A percentile compares a stretch with the other conserved stretches of the same genome.
phyloP scores from a whole-genome alignment of 2,797 vertebrate genomes.

The Miichthys miiuy region DNA sequence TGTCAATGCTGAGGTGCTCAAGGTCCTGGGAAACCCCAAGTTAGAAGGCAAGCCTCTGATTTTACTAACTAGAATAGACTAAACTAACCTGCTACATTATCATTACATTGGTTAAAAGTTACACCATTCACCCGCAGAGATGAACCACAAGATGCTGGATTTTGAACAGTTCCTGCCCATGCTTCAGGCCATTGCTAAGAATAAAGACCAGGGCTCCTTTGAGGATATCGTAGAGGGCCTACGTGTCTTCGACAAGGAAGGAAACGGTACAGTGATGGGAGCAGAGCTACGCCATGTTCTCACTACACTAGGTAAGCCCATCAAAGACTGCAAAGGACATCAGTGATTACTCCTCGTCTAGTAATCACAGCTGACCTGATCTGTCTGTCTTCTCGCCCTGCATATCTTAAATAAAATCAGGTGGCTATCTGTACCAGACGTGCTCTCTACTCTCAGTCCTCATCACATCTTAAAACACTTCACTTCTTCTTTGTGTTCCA shows the following conservation, averaged over 20 bases:
- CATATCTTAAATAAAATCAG: background rate
- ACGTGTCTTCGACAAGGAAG: slow-evolving; percentile 95
- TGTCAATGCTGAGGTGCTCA: slow-evolving; percentile 94
- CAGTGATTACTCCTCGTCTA: background rate
- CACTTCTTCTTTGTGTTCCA: slow-evolving; percentile 48
- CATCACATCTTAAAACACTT: background rate
- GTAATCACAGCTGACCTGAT: background rate
- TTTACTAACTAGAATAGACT: background rate
- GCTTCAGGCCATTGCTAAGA: slow-evolving; percentile 94
- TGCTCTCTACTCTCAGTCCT: background rate
- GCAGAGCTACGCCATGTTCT: slow-evolving; percentile 95
- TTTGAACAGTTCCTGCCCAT: slow-evolving; percentile 97
- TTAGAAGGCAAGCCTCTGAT: slow-evolving; percentile 82
- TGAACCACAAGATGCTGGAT: slow-evolving; percentile 92
- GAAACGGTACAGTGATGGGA: slow-evolving; percentile 95
- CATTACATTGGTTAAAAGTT: background rate
- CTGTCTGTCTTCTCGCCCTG: background rate
- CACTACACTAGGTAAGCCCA: slow-evolving; percentile 89
- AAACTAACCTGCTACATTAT: background rate
- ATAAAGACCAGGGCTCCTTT: slow-evolving; percentile 94
- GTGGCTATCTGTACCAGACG: background rate
- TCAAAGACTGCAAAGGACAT: background rate
- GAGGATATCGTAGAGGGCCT: slow-evolving; percentile 95
- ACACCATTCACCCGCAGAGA: slow-evolving; percentile 81
- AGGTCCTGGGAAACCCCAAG: slow-evolving; percentile 94